Evolutionary conservation across 2,113 vertebrate species (phyloP), one percentile per base, ranked within the genome.

Genomic region (Atractosteus spatula): DNA sequence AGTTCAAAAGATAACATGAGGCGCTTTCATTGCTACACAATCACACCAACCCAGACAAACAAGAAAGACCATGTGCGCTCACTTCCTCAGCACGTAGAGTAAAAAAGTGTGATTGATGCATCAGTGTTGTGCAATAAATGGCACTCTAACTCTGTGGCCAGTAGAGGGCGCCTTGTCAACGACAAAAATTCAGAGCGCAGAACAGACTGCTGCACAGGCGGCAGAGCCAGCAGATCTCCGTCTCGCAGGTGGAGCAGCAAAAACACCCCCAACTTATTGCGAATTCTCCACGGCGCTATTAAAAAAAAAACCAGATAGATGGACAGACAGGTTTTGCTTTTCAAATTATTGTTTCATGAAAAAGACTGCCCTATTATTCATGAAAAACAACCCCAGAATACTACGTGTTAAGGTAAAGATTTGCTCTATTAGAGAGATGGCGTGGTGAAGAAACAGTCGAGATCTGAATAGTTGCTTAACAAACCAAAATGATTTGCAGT

Each of bases 81-180:
- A 4, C 11, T 59, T 12, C 56, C n/a, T 12, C 56, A 14, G 56
- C n/a, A 12, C 12, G 56, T 59, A 13, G 7, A 59, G 56, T 14
- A 59, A 13, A 59, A 59, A 4, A 29, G 29, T 2, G 7, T 59
- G 56, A 59, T n/a, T 59, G 13, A 59, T 59, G 11, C 3, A 13
- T 59, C 56, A 66, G 43, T 43, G 63, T 57, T 59, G 71, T 69
- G 51, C 70, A 70, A 71, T 56, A 55, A 76, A 73, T 66, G 29
- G 29, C 45, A 65, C 14, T 75, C 44, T 73, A 57, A 66, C 10
- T 43, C 17, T 65, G 42, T 62, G 65, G 59, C 80, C 80, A 82
- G 77, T 75, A 84, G 83, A 80, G 83, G 80, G 83, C 78, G 16
- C 77, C 76, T 77, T 66, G 51, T 74, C 77, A 79, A 79, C 74